Base-by-base conservation (phyloP, 2,797 vertebrate genomes). In the Perodicticus potto region DNA sequence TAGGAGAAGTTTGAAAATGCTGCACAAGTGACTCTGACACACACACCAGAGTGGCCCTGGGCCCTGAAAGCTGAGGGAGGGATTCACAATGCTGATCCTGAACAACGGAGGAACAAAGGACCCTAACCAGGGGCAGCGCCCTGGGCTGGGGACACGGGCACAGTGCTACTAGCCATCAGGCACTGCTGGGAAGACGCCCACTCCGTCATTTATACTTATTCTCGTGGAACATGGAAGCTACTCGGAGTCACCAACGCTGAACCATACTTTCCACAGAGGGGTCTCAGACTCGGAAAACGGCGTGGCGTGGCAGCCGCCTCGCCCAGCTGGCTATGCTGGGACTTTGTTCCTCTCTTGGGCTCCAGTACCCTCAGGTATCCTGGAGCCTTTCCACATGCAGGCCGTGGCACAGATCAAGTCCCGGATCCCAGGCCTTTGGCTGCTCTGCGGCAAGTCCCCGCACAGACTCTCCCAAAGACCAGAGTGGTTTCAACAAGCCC, bases 141-240 rank as follows among this genome's bases (percentile, higher is more conserved):
- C 69, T 25, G 32, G 25, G 17, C 25, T 5, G 3, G 11, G 9
- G 19, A 1, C 5, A 7, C 40, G 37, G 49, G 13, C 53, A 90
- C 9, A 7, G 1, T 17, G 4, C 69, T 6, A 27, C 86, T 23
- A 7, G 3, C 10, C 0, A 0, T 37, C 7, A 16, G 63, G 37
- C 10, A 1, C 17, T 49, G 17, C 65, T 14, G 8, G 65, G 11
- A 67, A 85, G 57, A 89, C 6, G 73, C 45, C 22, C 57, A 45
- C 59, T 23, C 0, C 29, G 25, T 57, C 34, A 29, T 78, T 65
- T n/a, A n/a, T 8, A 55, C 45, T 29, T 80, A 69, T 81, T 86
- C 82, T 73, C 2, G 1, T 59, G 23, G 29, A n/a, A 67, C 45
- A 32, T 0, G 65, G 32, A 49, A 53, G 37, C 17, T 65, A 76